Evolutionary conservation across 2,888 invertebrate genomes (phyloP).

Genomic region (Leptura quadrifasciata): DNA sequence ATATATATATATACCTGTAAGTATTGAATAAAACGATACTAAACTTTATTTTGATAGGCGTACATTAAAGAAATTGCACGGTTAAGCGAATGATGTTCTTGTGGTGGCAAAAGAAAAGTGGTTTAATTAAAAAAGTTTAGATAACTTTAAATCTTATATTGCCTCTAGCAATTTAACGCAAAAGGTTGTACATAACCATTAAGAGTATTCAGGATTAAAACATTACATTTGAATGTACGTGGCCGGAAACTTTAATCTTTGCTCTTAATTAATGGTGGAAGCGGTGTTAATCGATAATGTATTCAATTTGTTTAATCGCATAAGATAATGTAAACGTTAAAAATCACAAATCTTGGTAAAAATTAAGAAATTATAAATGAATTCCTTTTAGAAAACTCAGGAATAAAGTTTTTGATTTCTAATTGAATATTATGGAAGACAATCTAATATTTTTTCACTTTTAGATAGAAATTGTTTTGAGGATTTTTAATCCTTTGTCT

Average conservation of each 20-base stretch:
- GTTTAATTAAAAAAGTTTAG: conserved; percentile 22
- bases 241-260: background rate
- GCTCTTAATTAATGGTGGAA: background rate
- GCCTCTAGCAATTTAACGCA: background rate
- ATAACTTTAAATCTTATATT: conserved; percentile 15
- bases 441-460: too few species aligned
- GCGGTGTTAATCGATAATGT: background rate
- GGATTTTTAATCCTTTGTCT: too few species aligned
- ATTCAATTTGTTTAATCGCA: background rate
- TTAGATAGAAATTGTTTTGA: too few species aligned
- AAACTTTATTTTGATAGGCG: background rate
- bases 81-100: background rate
- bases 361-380: too few species aligned
- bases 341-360: too few species aligned
- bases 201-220: background rate
- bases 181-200: background rate
- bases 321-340: too few species aligned
- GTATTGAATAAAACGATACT: too few species aligned
- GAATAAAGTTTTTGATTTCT: too few species aligned
- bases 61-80: background rate
- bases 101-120: background rate
- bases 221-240: background rate
- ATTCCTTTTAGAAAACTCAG: too few species aligned
- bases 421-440: too few species aligned
- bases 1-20: too few species aligned